Conservation (phyloP, 1,140 invertebrate species). For the Melipona quadrifasciata region DNA sequence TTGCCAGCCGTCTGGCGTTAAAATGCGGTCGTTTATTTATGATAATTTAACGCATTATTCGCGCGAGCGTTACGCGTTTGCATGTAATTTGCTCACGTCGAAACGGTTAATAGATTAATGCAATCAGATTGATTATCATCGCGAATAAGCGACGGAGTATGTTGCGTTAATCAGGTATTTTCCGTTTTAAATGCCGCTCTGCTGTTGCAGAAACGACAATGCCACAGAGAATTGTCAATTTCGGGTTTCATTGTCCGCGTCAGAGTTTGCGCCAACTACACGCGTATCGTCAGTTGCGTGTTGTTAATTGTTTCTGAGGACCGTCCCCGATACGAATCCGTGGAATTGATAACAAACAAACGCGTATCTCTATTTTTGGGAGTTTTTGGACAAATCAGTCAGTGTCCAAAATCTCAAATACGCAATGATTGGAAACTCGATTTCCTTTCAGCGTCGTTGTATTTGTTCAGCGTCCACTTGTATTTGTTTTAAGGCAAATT, state of each 20-base stretch:
- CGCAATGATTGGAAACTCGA: too few relatives aligned
- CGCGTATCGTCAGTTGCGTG: too few relatives aligned
- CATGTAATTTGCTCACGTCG: constrained; percentile 26
- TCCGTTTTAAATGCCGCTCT: background rate
- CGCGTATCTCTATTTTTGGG: too few relatives aligned
- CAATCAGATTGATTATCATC: constrained; percentile 20
- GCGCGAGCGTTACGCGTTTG: constrained; percentile 19
- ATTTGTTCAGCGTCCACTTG: too few relatives aligned
- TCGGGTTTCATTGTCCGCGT: background rate
- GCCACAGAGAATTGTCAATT: too few relatives aligned
- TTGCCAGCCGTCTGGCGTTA: constrained; percentile 16
- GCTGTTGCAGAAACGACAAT: background rate
- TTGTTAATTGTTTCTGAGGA: background rate
- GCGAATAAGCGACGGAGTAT: constrained; percentile 3
- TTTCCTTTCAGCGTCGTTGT: too few relatives aligned
- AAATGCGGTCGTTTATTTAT: constrained; percentile 38
- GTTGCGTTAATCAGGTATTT: background rate
- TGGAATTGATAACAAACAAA: too few relatives aligned
- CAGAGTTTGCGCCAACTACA: background rate
- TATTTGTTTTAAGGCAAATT: too few relatives aligned
- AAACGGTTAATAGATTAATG: constrained; percentile 41
- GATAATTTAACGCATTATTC: constrained; percentile 38
- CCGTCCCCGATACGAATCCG: too few relatives aligned
- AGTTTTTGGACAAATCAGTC: too few relatives aligned
- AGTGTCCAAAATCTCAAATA: too few relatives aligned